A percentile compares a stretch with the other conserved stretches of the same genome.
Conservation (phyloP, 2,888 invertebrate genomes). For the Xylota segnis region DNA sequence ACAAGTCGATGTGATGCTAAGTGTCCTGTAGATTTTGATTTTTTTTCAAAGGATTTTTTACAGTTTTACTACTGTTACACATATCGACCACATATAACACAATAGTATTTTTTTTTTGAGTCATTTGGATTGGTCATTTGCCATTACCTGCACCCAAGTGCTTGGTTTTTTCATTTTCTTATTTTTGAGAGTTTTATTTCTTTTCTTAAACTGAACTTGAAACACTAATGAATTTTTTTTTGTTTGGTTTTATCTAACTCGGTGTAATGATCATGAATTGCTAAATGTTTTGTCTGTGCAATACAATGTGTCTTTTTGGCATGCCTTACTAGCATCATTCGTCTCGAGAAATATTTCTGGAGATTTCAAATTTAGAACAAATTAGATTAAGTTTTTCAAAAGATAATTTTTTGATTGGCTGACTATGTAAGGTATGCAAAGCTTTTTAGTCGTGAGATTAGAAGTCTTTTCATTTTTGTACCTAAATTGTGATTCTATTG, state of each 20-base stretch:
- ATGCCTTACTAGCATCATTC: constrained; percentile 52
- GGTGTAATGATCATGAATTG: constrained; percentile 72
- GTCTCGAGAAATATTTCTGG: constrained; percentile 25
- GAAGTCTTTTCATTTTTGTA: neutral
- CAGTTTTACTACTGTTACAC: constrained; percentile 58
- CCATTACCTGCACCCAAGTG: constrained; percentile 74
- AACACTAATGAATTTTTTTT: constrained; percentile 41
- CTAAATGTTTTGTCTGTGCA: constrained; percentile 70
- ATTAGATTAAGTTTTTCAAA: constrained; percentile 38
- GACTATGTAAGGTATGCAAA: constrained; percentile 40
- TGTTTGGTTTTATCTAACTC: constrained; percentile 24
- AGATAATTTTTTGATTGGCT: constrained; percentile 51
- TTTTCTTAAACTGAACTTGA: constrained; percentile 30
- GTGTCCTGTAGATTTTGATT: constrained; percentile 62
- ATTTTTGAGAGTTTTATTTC: constrained; percentile 26
- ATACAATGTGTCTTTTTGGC: constrained; percentile 61
- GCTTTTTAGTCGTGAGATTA: constrained; percentile 52
- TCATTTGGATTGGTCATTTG: constrained; percentile 56
- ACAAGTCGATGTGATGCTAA: neutral
- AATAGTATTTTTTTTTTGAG: constrained; percentile 33
- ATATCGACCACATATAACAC: constrained; percentile 65
- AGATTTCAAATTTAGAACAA: constrained; percentile 11
- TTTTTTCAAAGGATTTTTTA: constrained; percentile 38
- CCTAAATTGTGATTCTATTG: neutral
- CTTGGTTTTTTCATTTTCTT: constrained; percentile 57